Evolutionary conservation across 2,888 invertebrate genomes (phyloP), one percentile per base, ranked within the genome.

Genomic region (Steinernema hermaphroditum): DNA sequence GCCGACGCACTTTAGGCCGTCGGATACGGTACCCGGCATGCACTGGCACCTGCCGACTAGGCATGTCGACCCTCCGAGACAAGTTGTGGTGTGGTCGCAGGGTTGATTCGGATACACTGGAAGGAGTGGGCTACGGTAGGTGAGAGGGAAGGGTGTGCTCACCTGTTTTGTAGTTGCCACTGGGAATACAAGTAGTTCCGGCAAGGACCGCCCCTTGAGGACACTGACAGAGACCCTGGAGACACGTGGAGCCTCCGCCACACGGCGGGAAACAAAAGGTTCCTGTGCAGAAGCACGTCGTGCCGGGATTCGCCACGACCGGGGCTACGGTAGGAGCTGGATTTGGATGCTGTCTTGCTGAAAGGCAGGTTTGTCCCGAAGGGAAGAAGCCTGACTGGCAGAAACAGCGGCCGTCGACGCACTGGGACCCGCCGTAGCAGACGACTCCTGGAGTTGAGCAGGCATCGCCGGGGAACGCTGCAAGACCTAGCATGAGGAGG

Each of bases 11-110:
- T 62, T 62, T 22, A 32, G 2, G 16, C 62, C 62, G n/a, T 62
- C 62, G 62, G 62, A 62, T 29, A 62, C 29, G 32, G 62, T 62
- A 29, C 62, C 62, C 62, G 14, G 16, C 62, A 62, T 62, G 75
- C 86, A 86, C n/a, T 74, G 68, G 68, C 86, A 87, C 0, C 81
- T 75, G 27, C 82, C 82, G 19, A 85, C 75, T 2, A 82, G 49
- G 72, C 86, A 86, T 0, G 78, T 76, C 2, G 84, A 82, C 16
- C 85, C 83, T n/a, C 86, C 86, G 1, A 77, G 79, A 69, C 86
- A 86, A 2, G 75, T 73, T 14, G 80, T 78, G 19, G 75, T 75
- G 19, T 77, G 75, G 68, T 85, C 82, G 72, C 86, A 86, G 0
- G 74, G 70, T 50, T 83, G 82, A 6, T 81, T 81, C 0, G 85